These are phyloP conservation scores for Sebastes wilsoni DNA, from an alignment of 2,797 vertebrate genomes.

Conservation along the genomic window DNA sequence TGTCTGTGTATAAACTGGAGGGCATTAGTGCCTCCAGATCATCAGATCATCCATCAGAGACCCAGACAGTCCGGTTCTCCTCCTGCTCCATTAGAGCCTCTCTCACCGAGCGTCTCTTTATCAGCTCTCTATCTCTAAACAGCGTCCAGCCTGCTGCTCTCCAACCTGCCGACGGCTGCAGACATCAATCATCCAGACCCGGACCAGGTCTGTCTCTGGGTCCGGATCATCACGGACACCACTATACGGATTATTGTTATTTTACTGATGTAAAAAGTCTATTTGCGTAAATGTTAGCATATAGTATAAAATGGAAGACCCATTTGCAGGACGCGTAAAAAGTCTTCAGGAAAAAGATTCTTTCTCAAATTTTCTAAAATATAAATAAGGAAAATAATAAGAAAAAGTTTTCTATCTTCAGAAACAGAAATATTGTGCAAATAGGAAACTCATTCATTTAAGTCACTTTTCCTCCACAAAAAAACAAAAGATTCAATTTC, in stretches of 20 bases:
- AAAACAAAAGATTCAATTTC: too few relatives aligned
- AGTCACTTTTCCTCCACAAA: background rate
- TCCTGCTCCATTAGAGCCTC: constrained; percentile 59
- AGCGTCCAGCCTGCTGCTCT: constrained; percentile 61
- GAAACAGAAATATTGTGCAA: background rate
- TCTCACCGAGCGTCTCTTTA: constrained; percentile 54
- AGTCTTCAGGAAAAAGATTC: background rate
- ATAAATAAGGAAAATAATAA: background rate
- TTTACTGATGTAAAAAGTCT: background rate
- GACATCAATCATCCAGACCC: constrained; percentile 63
- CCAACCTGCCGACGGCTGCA: constrained; percentile 50
- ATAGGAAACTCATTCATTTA: too few relatives aligned
- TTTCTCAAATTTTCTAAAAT: background rate
- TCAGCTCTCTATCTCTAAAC: constrained; percentile 80
- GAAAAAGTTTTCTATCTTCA: too few relatives aligned
- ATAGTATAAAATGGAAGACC: too few relatives aligned
- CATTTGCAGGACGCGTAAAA: background rate
- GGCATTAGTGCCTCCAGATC: constrained; percentile 62
- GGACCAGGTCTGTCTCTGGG: background rate
- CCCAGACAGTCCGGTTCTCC: constrained; percentile 62
- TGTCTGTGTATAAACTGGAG: constrained; percentile 63
- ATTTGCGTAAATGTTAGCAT: background rate
- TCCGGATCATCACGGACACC: background rate
- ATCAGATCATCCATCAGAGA: constrained; percentile 63
- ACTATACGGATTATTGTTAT: background rate